Conservation (phyloP, 2,113 vertebrate species). For the Macquaria ambigua region DNA sequence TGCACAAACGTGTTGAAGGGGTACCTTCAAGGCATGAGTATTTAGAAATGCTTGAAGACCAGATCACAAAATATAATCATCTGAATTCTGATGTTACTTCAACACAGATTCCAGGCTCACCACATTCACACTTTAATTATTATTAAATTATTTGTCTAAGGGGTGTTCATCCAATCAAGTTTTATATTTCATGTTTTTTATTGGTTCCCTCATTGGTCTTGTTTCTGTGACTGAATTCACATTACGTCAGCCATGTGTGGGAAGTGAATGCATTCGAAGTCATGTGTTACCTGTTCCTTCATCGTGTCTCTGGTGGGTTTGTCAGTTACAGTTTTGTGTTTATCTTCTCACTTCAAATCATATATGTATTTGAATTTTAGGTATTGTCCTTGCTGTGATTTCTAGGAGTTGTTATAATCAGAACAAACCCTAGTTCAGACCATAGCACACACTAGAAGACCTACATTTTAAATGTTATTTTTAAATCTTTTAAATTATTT, state of each 20-base stretch:
- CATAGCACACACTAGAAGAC: background rate
- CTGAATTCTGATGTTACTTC: background rate
- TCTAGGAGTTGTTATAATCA: background rate
- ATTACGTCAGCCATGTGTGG: background rate
- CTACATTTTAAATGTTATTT: background rate
- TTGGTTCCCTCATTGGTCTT: conserved; percentile 5
- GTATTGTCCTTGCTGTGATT: conserved; percentile 3
- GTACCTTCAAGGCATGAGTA: background rate
- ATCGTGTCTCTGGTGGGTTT: background rate
- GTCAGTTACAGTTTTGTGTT: background rate
- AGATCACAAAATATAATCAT: background rate
- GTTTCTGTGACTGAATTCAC: conserved; percentile 5
- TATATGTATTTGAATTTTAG: background rate
- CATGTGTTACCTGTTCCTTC: background rate
- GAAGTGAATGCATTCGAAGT: background rate
- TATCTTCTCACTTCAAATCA: conserved; percentile 17
- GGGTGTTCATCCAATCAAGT: background rate
- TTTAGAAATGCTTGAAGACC: background rate
- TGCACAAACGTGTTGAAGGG: conserved; percentile 1
- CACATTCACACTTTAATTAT: background rate
- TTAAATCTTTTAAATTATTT: conserved; percentile 4
- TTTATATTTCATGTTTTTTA: conserved; percentile 3
- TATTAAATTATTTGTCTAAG: background rate
- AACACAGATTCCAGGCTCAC: conserved; percentile 6
- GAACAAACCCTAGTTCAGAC: background rate